phyloP scores from a whole-genome alignment of 2,113 vertebrate species.

The Pachyramphus minor region DNA sequence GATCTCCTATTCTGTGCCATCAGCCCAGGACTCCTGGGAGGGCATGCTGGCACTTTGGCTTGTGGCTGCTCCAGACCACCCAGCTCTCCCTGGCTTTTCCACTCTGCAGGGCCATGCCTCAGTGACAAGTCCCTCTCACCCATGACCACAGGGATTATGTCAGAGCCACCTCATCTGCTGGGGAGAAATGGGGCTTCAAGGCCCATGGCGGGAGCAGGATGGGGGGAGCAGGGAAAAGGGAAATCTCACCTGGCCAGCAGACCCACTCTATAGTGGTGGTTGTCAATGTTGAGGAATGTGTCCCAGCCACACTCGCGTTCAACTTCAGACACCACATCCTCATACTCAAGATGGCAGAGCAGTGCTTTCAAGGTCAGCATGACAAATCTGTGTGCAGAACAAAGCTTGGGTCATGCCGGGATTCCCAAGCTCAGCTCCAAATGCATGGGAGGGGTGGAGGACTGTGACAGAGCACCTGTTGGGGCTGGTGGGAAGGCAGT shows the following conservation, averaged over 20 bases:
- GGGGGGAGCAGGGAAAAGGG: rapidly evolving
- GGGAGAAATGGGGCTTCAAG: not conserved
- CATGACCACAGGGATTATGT: not conserved
- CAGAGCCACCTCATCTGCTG: not conserved
- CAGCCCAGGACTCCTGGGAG: not conserved
- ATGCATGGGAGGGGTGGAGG: not conserved
- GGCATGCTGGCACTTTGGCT: too few species aligned
- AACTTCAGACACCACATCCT: not conserved
- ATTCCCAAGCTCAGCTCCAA: not conserved
- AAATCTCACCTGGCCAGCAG: not conserved
- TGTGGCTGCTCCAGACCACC: not conserved
- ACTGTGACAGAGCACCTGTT: not conserved
- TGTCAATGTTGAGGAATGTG: not conserved
- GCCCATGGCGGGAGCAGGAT: rapidly evolving
- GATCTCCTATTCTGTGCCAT: not conserved
- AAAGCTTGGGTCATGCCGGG: not conserved
- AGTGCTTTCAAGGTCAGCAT: not conserved
- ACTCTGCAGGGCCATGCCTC: not conserved
- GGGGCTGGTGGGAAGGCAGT: not conserved
- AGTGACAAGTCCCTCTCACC: not conserved
- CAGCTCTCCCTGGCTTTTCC: not conserved
- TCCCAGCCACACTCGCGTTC: not conserved
- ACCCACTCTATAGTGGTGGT: not conserved
- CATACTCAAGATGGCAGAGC: not conserved
- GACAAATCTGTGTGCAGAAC: not conserved